Percentiles rank a stretch among this genome's conserved stretches.
These are phyloP conservation scores for Lethenteron reissneri DNA, from an alignment of 2,113 vertebrate genomes.

Conservation along the genomic window DNA sequence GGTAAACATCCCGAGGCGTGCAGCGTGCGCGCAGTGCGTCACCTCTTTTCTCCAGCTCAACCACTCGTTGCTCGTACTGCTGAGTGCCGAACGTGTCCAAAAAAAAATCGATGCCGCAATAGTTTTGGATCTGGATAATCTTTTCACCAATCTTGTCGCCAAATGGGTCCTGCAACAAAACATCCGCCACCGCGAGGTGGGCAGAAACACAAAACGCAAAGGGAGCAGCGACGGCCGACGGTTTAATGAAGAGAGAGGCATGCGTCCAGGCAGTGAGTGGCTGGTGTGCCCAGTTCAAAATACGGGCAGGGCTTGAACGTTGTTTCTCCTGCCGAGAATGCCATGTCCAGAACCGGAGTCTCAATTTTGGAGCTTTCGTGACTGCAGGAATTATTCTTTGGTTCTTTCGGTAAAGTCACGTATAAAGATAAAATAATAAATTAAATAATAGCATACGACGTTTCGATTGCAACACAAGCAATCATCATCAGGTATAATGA, in stretches of 20 bases:
- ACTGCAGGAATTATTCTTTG: no score
- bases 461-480: no score
- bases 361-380: no score
- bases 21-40: constrained; percentile 1
- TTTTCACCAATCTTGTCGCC: constrained; percentile 35
- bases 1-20: no score
- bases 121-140: constrained; percentile 41
- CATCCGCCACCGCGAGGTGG: not conserved
- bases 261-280: not conserved
- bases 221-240: not conserved
- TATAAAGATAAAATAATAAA: no score
- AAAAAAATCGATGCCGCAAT: constrained; percentile 13
- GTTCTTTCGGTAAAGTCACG: no score
- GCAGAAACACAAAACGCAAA: not conserved
- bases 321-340: not conserved
- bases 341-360: not conserved
- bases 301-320: not conserved
- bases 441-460: no score
- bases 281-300: not conserved
- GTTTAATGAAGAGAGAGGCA: not conserved
- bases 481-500: no score
- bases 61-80: constrained; percentile 43
- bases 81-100: constrained; percentile 38
- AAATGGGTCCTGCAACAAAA: constrained; percentile 47
- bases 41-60: constrained; percentile 42